Evolutionary conservation across 2,888 invertebrate genomes (phyloP), one percentile per base, ranked within the genome.

Genomic region (Luffia ferchaultella): DNA sequence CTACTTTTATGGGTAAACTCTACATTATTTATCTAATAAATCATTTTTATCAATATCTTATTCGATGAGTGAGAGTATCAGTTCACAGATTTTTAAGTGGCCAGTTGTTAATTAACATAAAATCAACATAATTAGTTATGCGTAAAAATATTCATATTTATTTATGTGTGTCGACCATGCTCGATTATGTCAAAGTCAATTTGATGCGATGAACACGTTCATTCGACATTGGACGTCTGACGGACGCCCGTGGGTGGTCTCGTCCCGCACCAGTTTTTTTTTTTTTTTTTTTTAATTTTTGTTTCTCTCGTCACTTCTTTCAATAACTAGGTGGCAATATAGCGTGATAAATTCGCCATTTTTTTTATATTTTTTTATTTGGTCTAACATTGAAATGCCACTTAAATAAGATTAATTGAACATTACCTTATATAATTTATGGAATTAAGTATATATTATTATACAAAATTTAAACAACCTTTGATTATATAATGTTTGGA

Each of bases 151-250:
- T 30, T 30, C 30, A 12, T 30, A 30, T 30, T 30, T 30, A 30
- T 30, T 30, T 30, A 30, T 30, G 30, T 30, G 30, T 30, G 30
- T 30, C 30, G 43, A 59, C 64, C 66, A 66, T 73, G 74, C 70
- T 70, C 73, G 76, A 79, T 79, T 78, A 79, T 73, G 82, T 82
- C 82, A 76, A 77, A 79, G 65, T 69, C 73, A 70, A 80, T 82
- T 80, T 79, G 80, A 79, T 79, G 80, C 77, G 80, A 80, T 79
- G 82, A 80, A 79, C 80, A 80, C 75, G 77, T 70, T 73, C 68
- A 58, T 61, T 60, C 73, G 70, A 76, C 68, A 64, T 73, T 73
- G 62, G 68, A 70, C 71, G 73, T 75, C 75, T 76, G 77, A 73
- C 66, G 68, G 69, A 64, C 76, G 59, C n/a, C 58, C 68, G 74